Conservation (phyloP, 2,888 invertebrate species). For the Microctonus brassicae region DNA sequence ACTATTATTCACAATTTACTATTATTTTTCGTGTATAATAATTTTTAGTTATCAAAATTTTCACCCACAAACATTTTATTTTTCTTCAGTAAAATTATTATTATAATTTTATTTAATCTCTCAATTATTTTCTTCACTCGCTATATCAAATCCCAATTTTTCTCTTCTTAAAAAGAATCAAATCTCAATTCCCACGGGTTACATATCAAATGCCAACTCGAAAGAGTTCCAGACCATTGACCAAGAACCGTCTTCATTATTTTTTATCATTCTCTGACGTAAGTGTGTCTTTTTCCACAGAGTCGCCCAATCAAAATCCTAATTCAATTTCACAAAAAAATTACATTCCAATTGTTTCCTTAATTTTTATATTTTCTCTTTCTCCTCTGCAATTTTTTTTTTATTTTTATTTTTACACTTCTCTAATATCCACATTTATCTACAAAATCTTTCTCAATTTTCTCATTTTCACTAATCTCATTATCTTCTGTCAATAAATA, state of each 20-base stretch:
- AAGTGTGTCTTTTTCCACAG: not conserved
- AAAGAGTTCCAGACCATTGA: constrained; percentile 56
- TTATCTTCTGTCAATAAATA: not conserved
- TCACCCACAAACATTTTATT: too few species aligned
- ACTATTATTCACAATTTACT: too few species aligned
- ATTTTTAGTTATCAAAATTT: too few species aligned
- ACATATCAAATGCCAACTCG: not conserved
- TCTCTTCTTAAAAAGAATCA: not conserved
- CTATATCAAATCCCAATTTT: not conserved
- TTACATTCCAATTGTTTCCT: not conserved
- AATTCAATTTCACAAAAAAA: not conserved
- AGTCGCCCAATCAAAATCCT: not conserved
- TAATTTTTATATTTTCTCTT: not conserved
- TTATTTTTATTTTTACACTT: not conserved
- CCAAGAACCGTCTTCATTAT: constrained; percentile 51
- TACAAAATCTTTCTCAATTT: not conserved
- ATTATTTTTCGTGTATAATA: not conserved
- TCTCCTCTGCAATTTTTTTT: not conserved
- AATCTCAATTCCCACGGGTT: constrained; percentile 59
- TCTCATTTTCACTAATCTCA: not conserved
- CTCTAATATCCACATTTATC: not conserved
- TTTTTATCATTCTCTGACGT: constrained; percentile 24
- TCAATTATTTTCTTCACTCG: not conserved
- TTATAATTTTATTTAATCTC: too few species aligned
- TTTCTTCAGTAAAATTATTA: not conserved